Conservation (phyloP, 2,888 invertebrate species). For the Himalopsyche japonica region DNA sequence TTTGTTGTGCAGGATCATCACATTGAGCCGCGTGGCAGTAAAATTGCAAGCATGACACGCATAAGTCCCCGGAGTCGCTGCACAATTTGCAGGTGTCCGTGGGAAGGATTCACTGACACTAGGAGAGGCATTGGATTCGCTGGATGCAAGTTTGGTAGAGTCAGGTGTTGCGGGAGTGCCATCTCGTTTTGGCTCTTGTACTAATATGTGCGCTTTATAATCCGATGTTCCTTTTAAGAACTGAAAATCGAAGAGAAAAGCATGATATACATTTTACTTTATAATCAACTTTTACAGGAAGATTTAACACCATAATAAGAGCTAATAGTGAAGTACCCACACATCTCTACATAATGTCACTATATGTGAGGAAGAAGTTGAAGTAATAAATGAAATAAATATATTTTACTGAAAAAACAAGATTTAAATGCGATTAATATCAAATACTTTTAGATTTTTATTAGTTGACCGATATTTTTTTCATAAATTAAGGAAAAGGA, state of each 20-base stretch:
- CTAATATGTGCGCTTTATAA: constrained; percentile 67
- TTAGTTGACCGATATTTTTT: too few species aligned
- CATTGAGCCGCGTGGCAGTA: constrained; percentile 69
- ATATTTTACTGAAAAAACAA: too few species aligned
- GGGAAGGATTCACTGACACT: constrained; percentile 8
- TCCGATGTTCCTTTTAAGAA: constrained; percentile 53
- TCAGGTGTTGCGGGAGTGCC: constrained; percentile 14
- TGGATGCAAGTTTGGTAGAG: constrained; percentile 39
- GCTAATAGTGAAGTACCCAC: too few species aligned
- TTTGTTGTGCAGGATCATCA: constrained; percentile 74
- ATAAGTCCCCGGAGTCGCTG: constrained; percentile 52
- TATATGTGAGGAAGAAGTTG: too few species aligned
- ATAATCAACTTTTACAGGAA: too few species aligned
- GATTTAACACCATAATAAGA: too few species aligned
- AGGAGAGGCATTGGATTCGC: constrained; percentile 40
- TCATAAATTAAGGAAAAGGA: too few species aligned
- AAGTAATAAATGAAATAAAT: too few species aligned
- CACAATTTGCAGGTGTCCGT: constrained; percentile 41
- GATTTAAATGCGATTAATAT: too few species aligned
- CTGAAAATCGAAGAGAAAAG: constrained; percentile 48
- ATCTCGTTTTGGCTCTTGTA: constrained; percentile 50
- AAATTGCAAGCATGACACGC: constrained; percentile 69
- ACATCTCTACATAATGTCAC: too few species aligned
- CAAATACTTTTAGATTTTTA: too few species aligned
- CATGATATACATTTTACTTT: too few species aligned